These are phyloP conservation scores for Cossypha heuglini DNA, from an alignment of 2,797 vertebrate species.

Conservation along the genomic window DNA sequence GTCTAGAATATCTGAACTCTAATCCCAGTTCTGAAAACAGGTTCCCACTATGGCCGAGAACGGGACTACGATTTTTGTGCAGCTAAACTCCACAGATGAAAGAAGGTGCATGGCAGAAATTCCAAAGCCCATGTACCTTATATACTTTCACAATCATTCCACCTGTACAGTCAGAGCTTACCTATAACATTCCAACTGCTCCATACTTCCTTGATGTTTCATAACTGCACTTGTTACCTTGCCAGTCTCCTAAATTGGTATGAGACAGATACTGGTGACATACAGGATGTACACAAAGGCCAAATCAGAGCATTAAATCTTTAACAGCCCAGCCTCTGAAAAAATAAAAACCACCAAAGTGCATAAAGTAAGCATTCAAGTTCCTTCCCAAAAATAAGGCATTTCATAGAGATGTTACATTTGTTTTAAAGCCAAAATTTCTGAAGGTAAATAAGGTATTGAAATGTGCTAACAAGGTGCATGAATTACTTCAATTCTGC, in stretches of 20 bases:
- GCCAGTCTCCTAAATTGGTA: not conserved
- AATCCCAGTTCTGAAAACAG: not conserved
- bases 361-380: not conserved
- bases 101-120: not conserved
- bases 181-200: not conserved
- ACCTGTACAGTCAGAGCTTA: not conserved
- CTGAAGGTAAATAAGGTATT: not conserved
- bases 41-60: not conserved
- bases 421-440: not conserved
- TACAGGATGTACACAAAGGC: not conserved
- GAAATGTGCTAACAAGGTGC: not conserved
- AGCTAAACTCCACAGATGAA: not conserved
- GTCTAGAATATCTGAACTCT: not conserved
- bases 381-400: not conserved
- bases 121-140: not conserved
- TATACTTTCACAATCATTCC: not conserved
- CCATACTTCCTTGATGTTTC: not conserved
- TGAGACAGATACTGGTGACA: not conserved
- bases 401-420: not conserved
- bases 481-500: not conserved
- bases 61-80: not conserved
- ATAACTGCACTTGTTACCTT: not conserved
- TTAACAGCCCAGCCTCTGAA: not conserved
- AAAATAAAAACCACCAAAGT: not conserved
- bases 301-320: not conserved